These are phyloP conservation scores for Ennomos erosarius DNA, from an alignment of 2,888 invertebrate species.

Conservation along the genomic window DNA sequence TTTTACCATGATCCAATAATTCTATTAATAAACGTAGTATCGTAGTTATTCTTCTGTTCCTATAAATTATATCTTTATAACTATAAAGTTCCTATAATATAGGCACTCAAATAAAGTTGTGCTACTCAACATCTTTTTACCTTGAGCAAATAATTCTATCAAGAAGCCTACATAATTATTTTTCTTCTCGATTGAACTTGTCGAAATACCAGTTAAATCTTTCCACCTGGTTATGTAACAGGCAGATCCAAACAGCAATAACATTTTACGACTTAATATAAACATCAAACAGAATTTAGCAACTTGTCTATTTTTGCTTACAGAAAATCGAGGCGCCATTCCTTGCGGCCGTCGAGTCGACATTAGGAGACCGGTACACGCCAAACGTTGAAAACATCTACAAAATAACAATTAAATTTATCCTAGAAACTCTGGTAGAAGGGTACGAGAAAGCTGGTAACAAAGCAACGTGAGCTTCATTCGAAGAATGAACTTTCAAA, in stretches of 20 bases:
- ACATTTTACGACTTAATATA: conserved; percentile 36
- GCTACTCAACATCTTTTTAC: too few relatives aligned
- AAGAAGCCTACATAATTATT: too few relatives aligned
- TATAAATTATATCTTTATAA: too few relatives aligned
- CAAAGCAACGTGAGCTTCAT: conserved; percentile 40
- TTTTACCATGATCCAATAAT: too few relatives aligned
- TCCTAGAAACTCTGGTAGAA: conserved; percentile 93
- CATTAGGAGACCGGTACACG: conserved; percentile 95
- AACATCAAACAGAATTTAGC: conserved; percentile 36
- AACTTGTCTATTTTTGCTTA: conserved; percentile 41
- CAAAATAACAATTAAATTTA: conserved; percentile 95
- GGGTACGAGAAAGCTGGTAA: conserved; percentile 88
- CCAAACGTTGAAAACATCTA: conserved; percentile 96
- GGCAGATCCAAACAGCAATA: conserved; percentile 29
- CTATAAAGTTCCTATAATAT: too few relatives aligned
- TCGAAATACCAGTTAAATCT: conserved; percentile 16
- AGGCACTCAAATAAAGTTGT: too few relatives aligned
- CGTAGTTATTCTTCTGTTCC: too few relatives aligned
- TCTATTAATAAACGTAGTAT: too few relatives aligned
- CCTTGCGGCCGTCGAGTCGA: conserved; percentile 93
- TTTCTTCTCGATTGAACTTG: neutral
- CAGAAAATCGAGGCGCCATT: conserved; percentile 97
- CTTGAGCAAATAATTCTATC: too few relatives aligned
- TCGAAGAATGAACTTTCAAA: conserved; percentile 12
- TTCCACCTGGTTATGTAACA: conserved; percentile 23